Evolutionary conservation across 2,113 vertebrate species (phyloP), one percentile per base, ranked within the genome.

Genomic region (Neotoma lepida): DNA sequence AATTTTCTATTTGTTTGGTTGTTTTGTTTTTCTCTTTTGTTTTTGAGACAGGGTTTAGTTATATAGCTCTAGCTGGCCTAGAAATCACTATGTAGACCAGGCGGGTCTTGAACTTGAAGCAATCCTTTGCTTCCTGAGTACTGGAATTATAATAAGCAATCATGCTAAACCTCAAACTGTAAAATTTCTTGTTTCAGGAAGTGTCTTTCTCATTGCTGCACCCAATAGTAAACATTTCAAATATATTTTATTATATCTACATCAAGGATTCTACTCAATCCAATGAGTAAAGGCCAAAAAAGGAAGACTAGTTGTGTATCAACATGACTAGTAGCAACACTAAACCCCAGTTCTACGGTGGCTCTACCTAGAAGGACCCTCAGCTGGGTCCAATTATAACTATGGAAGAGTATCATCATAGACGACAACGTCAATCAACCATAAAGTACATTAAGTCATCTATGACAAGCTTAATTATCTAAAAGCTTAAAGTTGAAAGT

Each of bases 111-210:
- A 88, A 88, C 24, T 54, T 30, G 24, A 51, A 56, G n/a, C n/a
- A 73, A 88, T 41, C 26, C 26, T 61, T 71, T 58, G 68, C 8
- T 41, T 88, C 26, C 49, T 56, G 14, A 56, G 51, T 56, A 70
- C 12, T 41, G 12, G 33, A 39, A 58, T 73, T 73, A 41, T 41
- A 71, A 54, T 64, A 64, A 39, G 6, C 18, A 66, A 54, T 14
- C 64, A 71, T 71, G 46, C 66, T 35, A 2, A 39, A 7, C 46
- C 64, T 70, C 22, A 51, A n/a, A 54, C 2, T 70, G 2, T 87
- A 70, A 86, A 97, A 90, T 94, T 84, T 93, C 70, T 87, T 90
- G 93, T 96, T 98, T 96, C 94, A 96, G 58, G 70, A 97, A 93
- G 86, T 96, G 76, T 81, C 95, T 78, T 96, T 94, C 88, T 96